Conservation (phyloP, 2,113 vertebrate species). For the Ailuropoda melanoleuca region DNA sequence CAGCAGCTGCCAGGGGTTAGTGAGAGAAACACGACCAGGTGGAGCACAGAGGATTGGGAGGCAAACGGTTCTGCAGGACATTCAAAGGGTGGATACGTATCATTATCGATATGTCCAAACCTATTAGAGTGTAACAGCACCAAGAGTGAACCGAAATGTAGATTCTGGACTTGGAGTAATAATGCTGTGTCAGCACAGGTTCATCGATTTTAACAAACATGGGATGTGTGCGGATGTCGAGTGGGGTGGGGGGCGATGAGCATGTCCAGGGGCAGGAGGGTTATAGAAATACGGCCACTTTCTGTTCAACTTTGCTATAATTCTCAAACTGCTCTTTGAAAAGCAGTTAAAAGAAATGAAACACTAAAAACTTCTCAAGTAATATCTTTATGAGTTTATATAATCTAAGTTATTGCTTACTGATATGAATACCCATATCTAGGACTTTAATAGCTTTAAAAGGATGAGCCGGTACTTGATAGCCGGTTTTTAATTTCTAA, state of each 20-base stretch:
- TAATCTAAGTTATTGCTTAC: background rate
- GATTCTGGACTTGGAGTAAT: background rate
- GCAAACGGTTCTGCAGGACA: background rate
- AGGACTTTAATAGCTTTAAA: constrained; percentile 19
- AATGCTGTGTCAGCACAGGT: background rate
- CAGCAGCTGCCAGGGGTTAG: background rate
- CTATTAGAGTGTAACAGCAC: accelerated
- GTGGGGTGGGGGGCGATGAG: background rate
- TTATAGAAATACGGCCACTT: background rate
- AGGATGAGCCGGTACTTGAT: background rate
- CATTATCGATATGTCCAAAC: background rate
- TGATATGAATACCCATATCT: background rate
- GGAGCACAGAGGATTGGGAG: background rate
- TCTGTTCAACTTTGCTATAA: background rate
- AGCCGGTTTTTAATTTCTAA: background rate
- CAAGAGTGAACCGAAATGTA: background rate
- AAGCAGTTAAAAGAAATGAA: background rate
- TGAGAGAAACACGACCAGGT: background rate
- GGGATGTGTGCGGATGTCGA: background rate
- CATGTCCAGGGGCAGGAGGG: background rate
- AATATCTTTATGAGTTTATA: background rate
- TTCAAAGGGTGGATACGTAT: background rate
- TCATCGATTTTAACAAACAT: background rate
- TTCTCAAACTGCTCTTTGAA: background rate
- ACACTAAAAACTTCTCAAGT: background rate